Conservation (phyloP, 2,888 invertebrate genomes). For the Platyscelio sp. region DNA sequence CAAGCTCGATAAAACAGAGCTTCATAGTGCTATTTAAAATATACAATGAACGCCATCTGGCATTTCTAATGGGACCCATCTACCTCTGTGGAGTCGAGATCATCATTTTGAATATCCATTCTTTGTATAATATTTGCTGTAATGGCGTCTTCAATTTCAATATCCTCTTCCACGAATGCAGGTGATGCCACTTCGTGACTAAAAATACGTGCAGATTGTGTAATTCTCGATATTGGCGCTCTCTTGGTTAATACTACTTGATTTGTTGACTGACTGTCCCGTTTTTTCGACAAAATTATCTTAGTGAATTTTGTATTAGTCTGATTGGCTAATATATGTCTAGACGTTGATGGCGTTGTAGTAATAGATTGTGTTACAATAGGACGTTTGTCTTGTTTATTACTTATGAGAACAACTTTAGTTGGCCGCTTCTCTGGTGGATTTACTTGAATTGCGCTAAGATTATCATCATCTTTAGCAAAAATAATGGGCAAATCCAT, state of each 20-base stretch:
- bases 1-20: conserved; percentile 19
- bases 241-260: conserved; percentile 79
- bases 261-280: conserved; percentile 74
- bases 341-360: conserved; percentile 67
- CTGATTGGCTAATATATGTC: conserved; percentile 70
- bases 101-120: conserved; percentile 9
- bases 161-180: conserved; percentile 61
- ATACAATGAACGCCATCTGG: not conserved
- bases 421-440: conserved; percentile 73
- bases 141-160: conserved; percentile 81
- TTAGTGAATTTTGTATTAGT: conserved; percentile 85
- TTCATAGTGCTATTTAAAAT: not conserved
- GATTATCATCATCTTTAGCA: conserved; percentile 87
- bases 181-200: conserved; percentile 70
- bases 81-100: not conserved
- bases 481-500: conserved; percentile 89
- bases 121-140: conserved; percentile 81
- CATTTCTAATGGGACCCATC: conserved; percentile 11
- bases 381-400: conserved; percentile 78
- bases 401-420: conserved; percentile 82
- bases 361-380: conserved; percentile 72
- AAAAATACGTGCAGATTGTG: conserved; percentile 55
- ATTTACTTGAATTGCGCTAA: conserved; percentile 76
- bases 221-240: conserved; percentile 66
- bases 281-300: conserved; percentile 86